A percentile compares a stretch with the other conserved stretches of the same genome.
Conservation (phyloP, 2,888 invertebrate genomes). For the Deilephila elpenor region DNA sequence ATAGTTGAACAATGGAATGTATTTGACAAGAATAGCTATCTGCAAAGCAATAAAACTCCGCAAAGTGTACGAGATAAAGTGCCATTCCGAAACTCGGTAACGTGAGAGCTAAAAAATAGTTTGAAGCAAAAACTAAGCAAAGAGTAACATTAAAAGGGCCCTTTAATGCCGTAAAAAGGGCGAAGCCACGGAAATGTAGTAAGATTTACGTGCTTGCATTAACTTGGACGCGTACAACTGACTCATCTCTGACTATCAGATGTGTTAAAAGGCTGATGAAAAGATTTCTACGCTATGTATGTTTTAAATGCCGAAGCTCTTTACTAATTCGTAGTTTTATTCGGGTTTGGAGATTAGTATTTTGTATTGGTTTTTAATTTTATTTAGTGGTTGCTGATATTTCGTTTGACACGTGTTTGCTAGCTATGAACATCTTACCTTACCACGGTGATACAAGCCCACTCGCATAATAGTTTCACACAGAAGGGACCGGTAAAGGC, state of each 20-base stretch:
- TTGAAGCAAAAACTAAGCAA: constrained; percentile 18
- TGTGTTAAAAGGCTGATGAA: not conserved
- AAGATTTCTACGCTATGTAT: not conserved
- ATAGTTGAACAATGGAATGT: not conserved
- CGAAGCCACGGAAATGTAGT: not conserved
- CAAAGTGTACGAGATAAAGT: not conserved
- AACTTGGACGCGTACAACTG: not conserved
- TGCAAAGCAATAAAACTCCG: not conserved
- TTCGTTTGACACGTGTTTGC: no score
- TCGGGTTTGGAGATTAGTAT: no score
- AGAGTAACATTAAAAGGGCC: constrained; percentile 13
- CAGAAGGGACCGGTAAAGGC: not conserved
- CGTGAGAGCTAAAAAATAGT: constrained; percentile 26
- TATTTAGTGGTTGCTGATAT: no score
- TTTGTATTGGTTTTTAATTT: no score
- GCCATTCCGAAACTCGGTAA: constrained; percentile 7
- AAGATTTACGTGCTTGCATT: not conserved
- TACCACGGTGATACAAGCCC: not conserved
- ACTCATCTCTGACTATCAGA: not conserved
- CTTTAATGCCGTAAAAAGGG: constrained; percentile 17
- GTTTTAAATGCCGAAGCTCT: not conserved
- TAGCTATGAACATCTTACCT: not conserved
- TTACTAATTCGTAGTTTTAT: not conserved
- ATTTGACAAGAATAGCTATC: not conserved
- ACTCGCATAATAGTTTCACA: not conserved